Conservation (phyloP, 2,888 invertebrate genomes). For the Chirona hameri region DNA sequence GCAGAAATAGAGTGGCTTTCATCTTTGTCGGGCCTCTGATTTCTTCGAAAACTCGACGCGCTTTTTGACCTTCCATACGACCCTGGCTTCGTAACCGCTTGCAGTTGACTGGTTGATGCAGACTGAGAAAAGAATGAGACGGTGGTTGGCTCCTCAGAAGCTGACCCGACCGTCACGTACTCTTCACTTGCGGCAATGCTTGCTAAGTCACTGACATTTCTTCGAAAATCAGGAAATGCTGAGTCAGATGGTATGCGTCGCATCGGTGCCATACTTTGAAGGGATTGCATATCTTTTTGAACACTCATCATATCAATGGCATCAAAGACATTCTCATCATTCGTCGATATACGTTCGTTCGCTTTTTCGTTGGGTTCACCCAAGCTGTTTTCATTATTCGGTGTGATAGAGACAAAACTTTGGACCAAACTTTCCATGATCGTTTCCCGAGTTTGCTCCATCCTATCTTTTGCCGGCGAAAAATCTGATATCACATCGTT, state of each 20-base stretch:
- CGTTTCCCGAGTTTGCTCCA: not conserved
- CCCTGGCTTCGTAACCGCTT: not conserved
- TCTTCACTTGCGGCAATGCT: not conserved
- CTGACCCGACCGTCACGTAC: not conserved
- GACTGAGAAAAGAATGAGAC: not conserved
- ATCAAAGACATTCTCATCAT: not conserved
- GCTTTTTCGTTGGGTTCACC: not conserved
- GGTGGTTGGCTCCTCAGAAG: not conserved
- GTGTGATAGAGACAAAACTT: not conserved
- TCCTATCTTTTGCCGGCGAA: not conserved
- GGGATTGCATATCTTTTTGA: not conserved
- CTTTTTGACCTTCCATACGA: not conserved
- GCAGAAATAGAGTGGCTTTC: not conserved
- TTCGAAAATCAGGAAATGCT: not conserved
- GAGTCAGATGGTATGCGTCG: not conserved
- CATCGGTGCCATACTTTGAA: not conserved
- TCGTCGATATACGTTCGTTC: not conserved
- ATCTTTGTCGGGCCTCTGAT: not conserved
- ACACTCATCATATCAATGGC: not conserved
- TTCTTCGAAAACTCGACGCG: not conserved
- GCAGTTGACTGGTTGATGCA: not conserved
- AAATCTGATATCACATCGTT: not conserved
- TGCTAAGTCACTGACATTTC: not conserved
- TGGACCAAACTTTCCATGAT: slow-evolving; percentile 1
- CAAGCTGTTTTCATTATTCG: not conserved